A percentile compares a stretch with the other conserved stretches of the same genome.
phyloP scores from a whole-genome alignment of 2,797 vertebrate genomes.

The Sciurus vulgaris region DNA sequence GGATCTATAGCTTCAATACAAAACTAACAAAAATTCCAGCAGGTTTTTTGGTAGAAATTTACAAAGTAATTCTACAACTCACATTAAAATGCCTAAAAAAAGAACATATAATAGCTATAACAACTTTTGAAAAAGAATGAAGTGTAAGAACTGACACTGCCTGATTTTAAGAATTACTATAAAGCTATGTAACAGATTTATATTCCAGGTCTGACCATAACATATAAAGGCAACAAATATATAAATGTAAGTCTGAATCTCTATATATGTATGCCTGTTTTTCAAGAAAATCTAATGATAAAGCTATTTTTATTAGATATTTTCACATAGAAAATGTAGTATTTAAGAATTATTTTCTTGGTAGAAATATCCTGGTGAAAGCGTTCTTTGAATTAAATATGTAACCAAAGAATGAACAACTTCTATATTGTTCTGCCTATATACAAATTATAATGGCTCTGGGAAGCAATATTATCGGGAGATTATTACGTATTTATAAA shows the following conservation, averaged over 20 bases:
- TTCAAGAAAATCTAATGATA: conserved; percentile 41
- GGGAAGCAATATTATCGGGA: conserved; percentile 14
- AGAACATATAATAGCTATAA: conserved; percentile 27
- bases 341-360: conserved; percentile 44
- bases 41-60: neutral
- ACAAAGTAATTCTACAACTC: conserved; percentile 40
- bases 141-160: conserved; percentile 19
- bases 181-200: neutral
- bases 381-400: conserved; percentile 41
- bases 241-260: conserved; percentile 1
- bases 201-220: neutral
- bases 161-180: conserved; percentile 33
- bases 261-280: neutral
- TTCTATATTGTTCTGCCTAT: neutral
- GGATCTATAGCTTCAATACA: neutral
- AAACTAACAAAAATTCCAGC: neutral
- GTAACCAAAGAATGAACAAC: conserved; percentile 35
- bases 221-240: conserved; percentile 25
- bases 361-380: conserved; percentile 54
- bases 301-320: conserved; percentile 38
- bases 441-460: neutral
- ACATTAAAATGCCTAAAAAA: conserved; percentile 50
- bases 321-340: conserved; percentile 36
- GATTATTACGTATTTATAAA: neutral
- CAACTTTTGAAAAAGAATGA: conserved; percentile 3